phyloP scores from a whole-genome alignment of 2,888 invertebrate species.

The Neoscelio sp. region DNA sequence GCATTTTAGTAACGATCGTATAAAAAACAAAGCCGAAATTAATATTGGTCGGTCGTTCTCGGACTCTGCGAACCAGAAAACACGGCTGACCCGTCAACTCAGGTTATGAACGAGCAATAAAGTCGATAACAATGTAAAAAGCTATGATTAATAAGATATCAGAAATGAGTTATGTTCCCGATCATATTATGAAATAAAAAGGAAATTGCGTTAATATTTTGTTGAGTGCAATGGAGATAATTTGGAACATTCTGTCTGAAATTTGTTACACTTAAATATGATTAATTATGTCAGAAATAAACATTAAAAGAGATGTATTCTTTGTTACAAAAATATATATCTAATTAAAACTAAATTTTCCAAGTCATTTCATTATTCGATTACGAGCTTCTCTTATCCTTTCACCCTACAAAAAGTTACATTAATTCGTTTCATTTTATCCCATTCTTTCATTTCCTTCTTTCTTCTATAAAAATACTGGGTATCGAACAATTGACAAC shows the following conservation, averaged over 20 bases:
- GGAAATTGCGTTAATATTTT: not conserved
- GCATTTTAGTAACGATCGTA: slow-evolving; percentile 4
- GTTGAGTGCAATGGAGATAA: not conserved
- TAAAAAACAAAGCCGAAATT: slow-evolving; percentile 29
- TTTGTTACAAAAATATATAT: no score
- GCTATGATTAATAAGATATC: slow-evolving; percentile 31
- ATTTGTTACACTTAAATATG: no score
- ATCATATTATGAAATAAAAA: not conserved
- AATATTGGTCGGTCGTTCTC: slow-evolving; percentile 39
- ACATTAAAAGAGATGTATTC: no score
- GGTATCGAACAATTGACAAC: slow-evolving; percentile 14
- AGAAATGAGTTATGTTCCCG: not conserved
- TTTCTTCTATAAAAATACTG: not conserved
- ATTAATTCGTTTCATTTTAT: slow-evolving; percentile 6
- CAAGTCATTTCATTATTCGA: slow-evolving; percentile 15
- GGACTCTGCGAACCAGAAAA: slow-evolving; percentile 23
- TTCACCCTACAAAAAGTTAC: not conserved
- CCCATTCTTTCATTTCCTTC: slow-evolving; percentile 3
- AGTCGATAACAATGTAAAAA: slow-evolving; percentile 37
- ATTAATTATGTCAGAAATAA: no score
- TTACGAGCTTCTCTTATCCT: not conserved
- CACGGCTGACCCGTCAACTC: slow-evolving; percentile 28
- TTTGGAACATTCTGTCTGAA: no score
- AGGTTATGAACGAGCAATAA: slow-evolving; percentile 49
- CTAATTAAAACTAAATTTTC: not conserved